These are phyloP conservation scores for Myxocyprinus asiaticus DNA, from an alignment of 2,113 vertebrate genomes.

Conservation along the genomic window DNA sequence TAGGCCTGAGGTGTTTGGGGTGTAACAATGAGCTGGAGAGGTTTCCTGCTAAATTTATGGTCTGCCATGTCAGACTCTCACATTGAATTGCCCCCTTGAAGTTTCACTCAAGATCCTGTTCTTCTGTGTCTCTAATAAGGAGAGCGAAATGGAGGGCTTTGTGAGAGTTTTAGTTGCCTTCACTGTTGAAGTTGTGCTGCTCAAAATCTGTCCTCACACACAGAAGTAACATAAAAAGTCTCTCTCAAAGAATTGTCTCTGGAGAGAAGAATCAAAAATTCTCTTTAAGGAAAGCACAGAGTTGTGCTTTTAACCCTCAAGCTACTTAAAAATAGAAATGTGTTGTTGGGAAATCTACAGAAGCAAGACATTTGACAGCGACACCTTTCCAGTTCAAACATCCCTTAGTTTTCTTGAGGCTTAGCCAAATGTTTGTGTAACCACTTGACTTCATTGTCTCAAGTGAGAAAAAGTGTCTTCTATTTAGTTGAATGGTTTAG, in stretches of 20 bases:
- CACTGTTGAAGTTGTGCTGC: constrained; percentile 36
- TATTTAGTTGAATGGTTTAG: neutral
- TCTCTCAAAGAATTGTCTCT: constrained; percentile 38
- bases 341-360: constrained; percentile 6
- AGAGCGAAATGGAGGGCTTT: constrained; percentile 6
- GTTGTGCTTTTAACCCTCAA: constrained; percentile 30
- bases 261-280: constrained; percentile 32
- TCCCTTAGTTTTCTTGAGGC: neutral
- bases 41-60: constrained; percentile 42
- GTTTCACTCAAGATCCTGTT: constrained; percentile 25
- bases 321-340: constrained; percentile 30
- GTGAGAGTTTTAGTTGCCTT: constrained; percentile 20
- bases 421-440: constrained; percentile 8
- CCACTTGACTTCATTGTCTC: neutral
- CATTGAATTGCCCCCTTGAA: constrained; percentile 40
- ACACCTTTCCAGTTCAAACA: constrained; percentile 11
- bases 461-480: neutral
- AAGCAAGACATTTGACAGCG: constrained; percentile 23
- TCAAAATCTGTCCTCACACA: constrained; percentile 30
- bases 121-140: constrained; percentile 22
- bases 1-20: constrained; percentile 39
- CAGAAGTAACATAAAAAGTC: constrained; percentile 36
- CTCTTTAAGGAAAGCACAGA: constrained; percentile 32
- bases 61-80: constrained; percentile 46
- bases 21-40: constrained; percentile 28